These are phyloP conservation scores for Gyrodactylus salaris DNA, from an alignment of 1,140 invertebrate species.

Conservation along the genomic window DNA sequence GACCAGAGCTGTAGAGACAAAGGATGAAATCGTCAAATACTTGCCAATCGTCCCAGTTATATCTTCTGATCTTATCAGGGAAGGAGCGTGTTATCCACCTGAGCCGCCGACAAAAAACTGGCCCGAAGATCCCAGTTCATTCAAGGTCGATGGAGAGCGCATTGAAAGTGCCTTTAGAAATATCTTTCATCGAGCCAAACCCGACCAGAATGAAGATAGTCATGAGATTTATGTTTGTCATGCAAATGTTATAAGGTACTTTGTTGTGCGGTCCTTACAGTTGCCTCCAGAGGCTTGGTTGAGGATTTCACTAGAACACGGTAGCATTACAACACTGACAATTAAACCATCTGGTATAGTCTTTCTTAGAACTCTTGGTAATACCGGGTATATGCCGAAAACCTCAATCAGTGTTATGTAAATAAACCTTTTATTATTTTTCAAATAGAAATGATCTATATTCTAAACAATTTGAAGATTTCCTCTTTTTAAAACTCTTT, in stretches of 20 bases:
- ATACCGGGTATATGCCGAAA: conserved; percentile 46
- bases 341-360: conserved; percentile 55
- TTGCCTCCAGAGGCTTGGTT: conserved; percentile 84
- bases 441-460: no score
- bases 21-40: conserved; percentile 39
- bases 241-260: conserved; percentile 87
- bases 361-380: conserved; percentile 37
- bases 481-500: no score
- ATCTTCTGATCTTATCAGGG: conserved; percentile 41
- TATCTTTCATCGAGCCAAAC: conserved; percentile 56
- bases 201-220: conserved; percentile 40
- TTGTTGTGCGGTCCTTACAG: conserved; percentile 78
- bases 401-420: no score
- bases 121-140: conserved; percentile 31
- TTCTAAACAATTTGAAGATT: no score
- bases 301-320: conserved; percentile 52
- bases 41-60: conserved; percentile 22
- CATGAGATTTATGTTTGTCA: conserved; percentile 81
- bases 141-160: conserved; percentile 58
- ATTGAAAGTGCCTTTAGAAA: conserved; percentile 80
- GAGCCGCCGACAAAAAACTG: conserved; percentile 36
- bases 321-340: conserved; percentile 56
- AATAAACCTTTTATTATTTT: no score
- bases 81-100: conserved; percentile 54
- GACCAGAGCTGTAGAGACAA: conserved; percentile 60